Evolutionary conservation across 2,113 vertebrate genomes (phyloP).

Genomic region (Phaethon lepturus): DNA sequence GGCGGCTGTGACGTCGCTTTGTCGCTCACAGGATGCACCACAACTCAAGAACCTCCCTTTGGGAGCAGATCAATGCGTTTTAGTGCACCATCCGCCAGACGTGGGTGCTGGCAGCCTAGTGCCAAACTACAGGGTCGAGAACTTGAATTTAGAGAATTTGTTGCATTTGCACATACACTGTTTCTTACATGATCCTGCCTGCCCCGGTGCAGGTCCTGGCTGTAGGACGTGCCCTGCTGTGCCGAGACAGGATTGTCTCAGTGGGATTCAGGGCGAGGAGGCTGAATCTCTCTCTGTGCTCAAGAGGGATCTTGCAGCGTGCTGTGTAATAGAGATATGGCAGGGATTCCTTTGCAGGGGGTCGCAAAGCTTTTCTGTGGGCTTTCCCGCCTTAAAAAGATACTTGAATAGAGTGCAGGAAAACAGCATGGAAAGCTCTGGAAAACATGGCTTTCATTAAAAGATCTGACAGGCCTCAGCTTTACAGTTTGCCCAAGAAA

Average conservation of each 20-base stretch:
- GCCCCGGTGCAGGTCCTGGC: neutral
- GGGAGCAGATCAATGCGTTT: fast-evolving
- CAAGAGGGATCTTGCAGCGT: neutral
- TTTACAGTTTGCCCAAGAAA: neutral
- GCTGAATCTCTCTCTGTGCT: neutral
- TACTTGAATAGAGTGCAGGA: neutral
- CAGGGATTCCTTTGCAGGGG: neutral
- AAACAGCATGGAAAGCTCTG: neutral
- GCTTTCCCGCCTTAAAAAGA: neutral
- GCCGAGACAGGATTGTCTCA: neutral
- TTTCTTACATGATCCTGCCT: fast-evolving
- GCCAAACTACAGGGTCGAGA: neutral
- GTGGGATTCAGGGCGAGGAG: neutral
- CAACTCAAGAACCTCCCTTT: neutral
- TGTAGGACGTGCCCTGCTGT: too few relatives aligned
- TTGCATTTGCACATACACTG: neutral
- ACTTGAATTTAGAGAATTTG: neutral
- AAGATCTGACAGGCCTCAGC: neutral
- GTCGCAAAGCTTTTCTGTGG: neutral
- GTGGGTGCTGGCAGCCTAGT: neutral
- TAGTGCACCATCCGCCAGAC: too few relatives aligned
- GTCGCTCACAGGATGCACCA: neutral
- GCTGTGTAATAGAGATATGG: neutral
- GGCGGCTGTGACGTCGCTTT: fast-evolving
- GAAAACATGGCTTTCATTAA: neutral